These are phyloP conservation scores for Sphaerodactylus townsendi DNA, from an alignment of 2,113 vertebrate species.

Conservation along the genomic window DNA sequence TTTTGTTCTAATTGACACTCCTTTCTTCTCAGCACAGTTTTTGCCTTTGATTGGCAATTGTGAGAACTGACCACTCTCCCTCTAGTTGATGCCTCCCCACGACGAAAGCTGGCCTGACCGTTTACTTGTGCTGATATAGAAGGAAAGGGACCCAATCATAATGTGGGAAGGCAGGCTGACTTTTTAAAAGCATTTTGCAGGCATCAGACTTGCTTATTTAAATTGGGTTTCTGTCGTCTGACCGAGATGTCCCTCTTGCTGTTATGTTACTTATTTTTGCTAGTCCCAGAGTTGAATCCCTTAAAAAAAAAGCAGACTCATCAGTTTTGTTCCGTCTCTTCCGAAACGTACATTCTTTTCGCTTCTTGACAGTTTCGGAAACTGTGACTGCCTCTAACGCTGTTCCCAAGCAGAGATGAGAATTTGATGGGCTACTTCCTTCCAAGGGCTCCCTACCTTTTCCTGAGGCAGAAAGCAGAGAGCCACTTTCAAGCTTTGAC, in stretches of 20 bases:
- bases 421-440: background rate
- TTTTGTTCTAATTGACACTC: background rate
- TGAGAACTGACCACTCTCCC: background rate
- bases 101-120: background rate
- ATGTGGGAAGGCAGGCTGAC: background rate
- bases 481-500: slow-evolving; percentile 14
- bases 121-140: background rate
- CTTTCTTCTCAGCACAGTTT: background rate
- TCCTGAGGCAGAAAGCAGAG: background rate
- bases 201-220: background rate
- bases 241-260: background rate
- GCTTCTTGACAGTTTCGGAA: background rate
- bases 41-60: background rate
- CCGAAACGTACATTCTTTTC: background rate
- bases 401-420: background rate
- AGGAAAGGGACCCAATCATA: background rate
- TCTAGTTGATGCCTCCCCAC: background rate
- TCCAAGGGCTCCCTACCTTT: background rate
- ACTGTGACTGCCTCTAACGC: background rate
- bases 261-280: background rate
- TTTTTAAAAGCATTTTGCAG: background rate
- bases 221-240: background rate
- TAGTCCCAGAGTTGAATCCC: background rate
- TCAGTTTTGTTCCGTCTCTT: background rate
- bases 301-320: background rate